Conservation (phyloP, 2,888 invertebrate species). For the Drosophila stalkeri region DNA sequence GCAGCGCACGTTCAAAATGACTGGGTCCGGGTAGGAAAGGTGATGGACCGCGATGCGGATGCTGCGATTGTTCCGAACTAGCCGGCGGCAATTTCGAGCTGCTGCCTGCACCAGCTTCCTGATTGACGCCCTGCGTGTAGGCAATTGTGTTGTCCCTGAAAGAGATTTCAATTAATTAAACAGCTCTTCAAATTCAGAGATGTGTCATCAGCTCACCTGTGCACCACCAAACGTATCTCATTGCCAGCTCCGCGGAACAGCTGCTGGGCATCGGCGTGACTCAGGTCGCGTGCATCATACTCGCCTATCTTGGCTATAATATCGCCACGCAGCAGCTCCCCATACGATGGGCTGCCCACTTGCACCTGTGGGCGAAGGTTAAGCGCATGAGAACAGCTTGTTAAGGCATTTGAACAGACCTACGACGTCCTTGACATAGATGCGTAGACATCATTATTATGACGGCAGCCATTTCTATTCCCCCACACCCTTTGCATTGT, state of each 20-base stretch:
- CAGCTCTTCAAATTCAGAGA: neutral
- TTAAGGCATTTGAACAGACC: conserved; percentile 20
- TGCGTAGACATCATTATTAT: conserved; percentile 44
- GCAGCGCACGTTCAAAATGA: conserved; percentile 83
- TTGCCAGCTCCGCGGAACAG: conserved; percentile 93
- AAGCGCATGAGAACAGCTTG: conserved; percentile 27
- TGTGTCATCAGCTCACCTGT: conserved; percentile 88
- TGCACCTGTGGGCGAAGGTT: conserved; percentile 89
- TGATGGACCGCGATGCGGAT: conserved; percentile 87
- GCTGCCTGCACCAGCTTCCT: conserved; percentile 84
- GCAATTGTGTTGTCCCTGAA: conserved; percentile 85
- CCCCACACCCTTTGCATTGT: conserved; percentile 41
- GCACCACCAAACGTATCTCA: conserved; percentile 92
- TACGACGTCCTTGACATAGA: conserved; percentile 49
- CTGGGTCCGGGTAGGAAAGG: conserved; percentile 87
- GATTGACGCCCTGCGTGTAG: conserved; percentile 85
- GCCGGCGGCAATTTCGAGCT: conserved; percentile 84
- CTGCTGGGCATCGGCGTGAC: conserved; percentile 96
- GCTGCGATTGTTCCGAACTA: conserved; percentile 81
- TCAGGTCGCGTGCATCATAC: conserved; percentile 93
- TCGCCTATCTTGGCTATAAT: conserved; percentile 95
- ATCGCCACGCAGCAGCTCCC: conserved; percentile 94
- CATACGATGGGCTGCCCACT: conserved; percentile 93
- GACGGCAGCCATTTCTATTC: conserved; percentile 9
- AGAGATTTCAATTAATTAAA: neutral